Percentiles rank a stretch among this genome's conserved stretches.
These are phyloP conservation scores for Ailuropoda melanoleuca DNA, from an alignment of 2,113 vertebrate genomes.

Conservation along the genomic window DNA sequence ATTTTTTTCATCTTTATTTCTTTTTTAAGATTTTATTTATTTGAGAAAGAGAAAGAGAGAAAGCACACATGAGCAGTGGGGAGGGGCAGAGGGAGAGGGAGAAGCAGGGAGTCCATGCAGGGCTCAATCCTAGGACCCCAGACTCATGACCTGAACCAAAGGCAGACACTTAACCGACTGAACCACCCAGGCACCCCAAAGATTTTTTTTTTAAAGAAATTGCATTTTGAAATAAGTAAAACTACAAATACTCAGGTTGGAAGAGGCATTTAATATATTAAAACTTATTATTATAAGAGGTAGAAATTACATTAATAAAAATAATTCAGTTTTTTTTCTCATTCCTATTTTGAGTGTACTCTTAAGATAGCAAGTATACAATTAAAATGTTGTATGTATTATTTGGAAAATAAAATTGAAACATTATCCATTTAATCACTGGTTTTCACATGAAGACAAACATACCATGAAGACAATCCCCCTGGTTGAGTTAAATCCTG, in stretches of 20 bases:
- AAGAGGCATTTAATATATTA: not conserved
- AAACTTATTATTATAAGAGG: not conserved
- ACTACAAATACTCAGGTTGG: not conserved
- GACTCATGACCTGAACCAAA: not conserved
- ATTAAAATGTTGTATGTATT: not conserved
- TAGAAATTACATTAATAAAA: not conserved
- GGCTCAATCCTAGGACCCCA: not conserved
- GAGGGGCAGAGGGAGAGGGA: not conserved
- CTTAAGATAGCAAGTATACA: not conserved
- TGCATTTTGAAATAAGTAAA: not conserved
- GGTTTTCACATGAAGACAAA: not conserved
- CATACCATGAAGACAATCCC: not conserved
- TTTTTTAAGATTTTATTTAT: not conserved
- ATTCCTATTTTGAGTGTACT: not conserved
- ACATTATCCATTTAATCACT: not conserved
- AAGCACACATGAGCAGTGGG: not conserved
- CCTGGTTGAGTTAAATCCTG: not conserved
- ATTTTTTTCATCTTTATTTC: not conserved
- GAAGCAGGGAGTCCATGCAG: not conserved
- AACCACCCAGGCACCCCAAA: not conserved
- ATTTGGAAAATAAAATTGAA: constrained; percentile 9
- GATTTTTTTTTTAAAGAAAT: not conserved
- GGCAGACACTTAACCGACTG: not conserved
- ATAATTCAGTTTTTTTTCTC: not conserved
- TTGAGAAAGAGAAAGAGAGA: not conserved